Percentiles rank a stretch among this genome's conserved stretches.
Evolutionary conservation across 2,888 invertebrate genomes (phyloP).

Genomic region (Ptychoptera albimana): DNA sequence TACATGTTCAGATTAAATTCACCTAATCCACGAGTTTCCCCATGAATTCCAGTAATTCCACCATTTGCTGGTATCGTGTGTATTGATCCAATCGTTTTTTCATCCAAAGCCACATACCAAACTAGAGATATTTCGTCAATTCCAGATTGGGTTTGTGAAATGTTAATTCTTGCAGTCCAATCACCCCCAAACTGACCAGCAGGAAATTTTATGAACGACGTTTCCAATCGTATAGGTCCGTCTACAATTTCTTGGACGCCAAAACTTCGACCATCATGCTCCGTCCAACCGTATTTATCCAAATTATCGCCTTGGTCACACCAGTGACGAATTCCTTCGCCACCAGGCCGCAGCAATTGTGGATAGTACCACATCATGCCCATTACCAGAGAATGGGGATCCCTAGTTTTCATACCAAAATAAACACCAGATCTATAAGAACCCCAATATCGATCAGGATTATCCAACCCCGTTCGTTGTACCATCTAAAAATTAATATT

Average conservation of each 20-base stretch:
- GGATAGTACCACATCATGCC: slow-evolving; percentile 96
- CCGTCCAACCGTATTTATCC: slow-evolving; percentile 72
- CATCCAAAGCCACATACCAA: slow-evolving; percentile 73
- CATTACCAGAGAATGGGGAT: slow-evolving; percentile 73
- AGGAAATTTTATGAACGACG: slow-evolving; percentile 74
- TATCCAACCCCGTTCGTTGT: slow-evolving; percentile 45
- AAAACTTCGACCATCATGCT: slow-evolving; percentile 85
- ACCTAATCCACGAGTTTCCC: slow-evolving; percentile 62
- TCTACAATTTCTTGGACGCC: slow-evolving; percentile 84
- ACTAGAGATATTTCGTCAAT: slow-evolving; percentile 42
- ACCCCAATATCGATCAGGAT: slow-evolving; percentile 83
- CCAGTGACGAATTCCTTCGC: slow-evolving; percentile 77
- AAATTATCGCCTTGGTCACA: slow-evolving; percentile 79
- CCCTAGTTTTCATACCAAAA: slow-evolving; percentile 81
- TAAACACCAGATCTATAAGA: slow-evolving; percentile 78
- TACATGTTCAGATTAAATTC: slow-evolving; percentile 45
- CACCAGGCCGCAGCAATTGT: slow-evolving; percentile 42
- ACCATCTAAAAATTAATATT: slow-evolving; percentile 41
- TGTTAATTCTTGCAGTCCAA: slow-evolving; percentile 76
- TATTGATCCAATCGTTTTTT: slow-evolving; percentile 39
- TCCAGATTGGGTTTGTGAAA: slow-evolving; percentile 25
- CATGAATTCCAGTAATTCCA: slow-evolving; percentile 33
- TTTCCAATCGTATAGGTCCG: slow-evolving; percentile 54
- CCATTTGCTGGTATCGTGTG: slow-evolving; percentile 17
- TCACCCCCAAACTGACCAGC: slow-evolving; percentile 77